Conservation (phyloP, 2,797 vertebrate genomes). For the Xiphorhynchus erythropygius region DNA sequence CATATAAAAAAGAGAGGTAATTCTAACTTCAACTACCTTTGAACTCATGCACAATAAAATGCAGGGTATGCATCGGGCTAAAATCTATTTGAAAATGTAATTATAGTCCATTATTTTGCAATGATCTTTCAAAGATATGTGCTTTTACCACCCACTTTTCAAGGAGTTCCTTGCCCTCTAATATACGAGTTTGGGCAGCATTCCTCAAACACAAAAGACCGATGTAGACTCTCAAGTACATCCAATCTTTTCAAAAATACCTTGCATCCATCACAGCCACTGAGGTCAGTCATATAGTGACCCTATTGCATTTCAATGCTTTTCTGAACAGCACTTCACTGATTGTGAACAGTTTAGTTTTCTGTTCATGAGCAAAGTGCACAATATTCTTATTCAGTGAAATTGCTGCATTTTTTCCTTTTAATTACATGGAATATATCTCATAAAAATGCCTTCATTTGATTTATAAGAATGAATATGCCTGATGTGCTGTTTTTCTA, state of each 20-base stretch:
- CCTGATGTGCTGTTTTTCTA: not conserved
- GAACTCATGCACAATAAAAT: not conserved
- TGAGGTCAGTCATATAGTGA: accelerated
- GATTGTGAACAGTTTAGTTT: not conserved
- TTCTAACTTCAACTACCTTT: not conserved
- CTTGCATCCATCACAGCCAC: not conserved
- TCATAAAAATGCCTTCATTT: constrained; percentile 12
- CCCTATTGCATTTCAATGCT: not conserved
- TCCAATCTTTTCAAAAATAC: not conserved
- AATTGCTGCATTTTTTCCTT: not conserved
- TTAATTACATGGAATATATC: not conserved
- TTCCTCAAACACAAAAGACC: not conserved
- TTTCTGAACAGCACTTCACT: not conserved
- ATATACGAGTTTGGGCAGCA: not conserved
- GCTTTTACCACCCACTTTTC: not conserved
- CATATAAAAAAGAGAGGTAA: not conserved
- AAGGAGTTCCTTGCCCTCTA: not conserved
- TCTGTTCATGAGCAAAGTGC: not conserved
- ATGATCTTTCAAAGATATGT: not conserved
- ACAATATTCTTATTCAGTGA: not conserved
- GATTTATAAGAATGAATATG: not conserved
- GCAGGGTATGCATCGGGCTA: not conserved
- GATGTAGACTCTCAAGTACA: not conserved
- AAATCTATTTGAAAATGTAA: not conserved
- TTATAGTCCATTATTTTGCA: not conserved